Base-by-base conservation (phyloP, 2,113 vertebrate species). In the Prunella himalayana region DNA sequence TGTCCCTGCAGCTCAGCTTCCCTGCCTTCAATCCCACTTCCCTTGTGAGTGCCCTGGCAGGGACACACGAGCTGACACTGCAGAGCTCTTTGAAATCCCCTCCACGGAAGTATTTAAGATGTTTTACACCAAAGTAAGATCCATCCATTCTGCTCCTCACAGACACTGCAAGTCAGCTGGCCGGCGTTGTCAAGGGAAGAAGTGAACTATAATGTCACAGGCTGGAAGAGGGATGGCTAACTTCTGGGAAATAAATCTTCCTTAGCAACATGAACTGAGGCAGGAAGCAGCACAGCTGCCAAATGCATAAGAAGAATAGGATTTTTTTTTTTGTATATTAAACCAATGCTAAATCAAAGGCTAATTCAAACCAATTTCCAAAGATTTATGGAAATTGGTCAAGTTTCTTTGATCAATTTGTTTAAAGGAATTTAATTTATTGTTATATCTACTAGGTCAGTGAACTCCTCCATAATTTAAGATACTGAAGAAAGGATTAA, bases 331-430 rank as follows among this genome's bases (percentile, higher is more conserved):
- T 95, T 53, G 71, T 92, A 89, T 97, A 96, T 97, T 95, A 97
- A 97, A 97, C 93, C 93, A 92, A 94, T 75, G 92, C 90, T 97
- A 97, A 97, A 97, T 97, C 96, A 97, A 96, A 97, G 94, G 92
- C 94, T 95, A 96, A 97, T 97, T 97, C 96, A 91, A 93, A 95
- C 75, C 91, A 94, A 95, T 97, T 97, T 95, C 94, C 84, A 71
- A 77, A 92, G 97, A 97, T 97, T 97, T 95, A 97, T 96, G 96
- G 92, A 96, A 97, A 97, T 94, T 95, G 82, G 97, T 97, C 96
- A 94, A 96, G 95, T 96, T 97, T 95, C 89, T 91, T 87, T 92
- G 96, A 97, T 97, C 87, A 87, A 88, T 95, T 96, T 96, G 91
- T 96, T 97, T 92, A 96, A 97, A 96, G 88, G 86, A 88, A 91